Evolutionary conservation across 2,888 invertebrate genomes (phyloP).

Genomic region (Metallyticus violacea): DNA sequence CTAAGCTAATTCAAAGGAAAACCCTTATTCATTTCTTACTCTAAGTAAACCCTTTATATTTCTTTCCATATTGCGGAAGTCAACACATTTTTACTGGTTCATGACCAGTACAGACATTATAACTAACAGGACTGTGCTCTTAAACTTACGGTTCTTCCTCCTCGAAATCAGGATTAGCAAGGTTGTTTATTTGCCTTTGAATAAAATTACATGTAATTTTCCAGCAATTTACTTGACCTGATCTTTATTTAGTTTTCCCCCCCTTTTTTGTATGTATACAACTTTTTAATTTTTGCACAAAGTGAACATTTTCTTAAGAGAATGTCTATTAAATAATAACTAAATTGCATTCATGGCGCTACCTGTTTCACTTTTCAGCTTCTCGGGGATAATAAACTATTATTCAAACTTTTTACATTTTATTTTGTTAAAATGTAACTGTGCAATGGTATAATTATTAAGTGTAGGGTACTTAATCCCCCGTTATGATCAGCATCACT

Average conservation of each 20-base stretch:
- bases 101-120: not conserved
- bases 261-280: no score
- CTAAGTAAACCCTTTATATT: not conserved
- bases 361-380: no score
- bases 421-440: no score
- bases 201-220: not conserved
- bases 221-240: not conserved
- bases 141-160: not conserved
- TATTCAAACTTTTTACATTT: no score
- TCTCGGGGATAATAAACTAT: no score
- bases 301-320: not conserved
- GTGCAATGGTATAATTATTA: no score
- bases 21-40: no score
- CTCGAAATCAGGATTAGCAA: not conserved
- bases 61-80: not conserved
- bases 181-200: not conserved
- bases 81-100: not conserved
- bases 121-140: no score
- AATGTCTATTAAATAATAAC: not conserved
- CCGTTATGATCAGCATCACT: no score
- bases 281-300: not conserved
- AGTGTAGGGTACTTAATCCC: no score
- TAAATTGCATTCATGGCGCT: not conserved
- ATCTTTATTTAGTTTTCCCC: no score
- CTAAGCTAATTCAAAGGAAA: no score